Evolutionary conservation across 2,113 vertebrate species (phyloP).

Genomic region (Microcebus griseorufus): DNA sequence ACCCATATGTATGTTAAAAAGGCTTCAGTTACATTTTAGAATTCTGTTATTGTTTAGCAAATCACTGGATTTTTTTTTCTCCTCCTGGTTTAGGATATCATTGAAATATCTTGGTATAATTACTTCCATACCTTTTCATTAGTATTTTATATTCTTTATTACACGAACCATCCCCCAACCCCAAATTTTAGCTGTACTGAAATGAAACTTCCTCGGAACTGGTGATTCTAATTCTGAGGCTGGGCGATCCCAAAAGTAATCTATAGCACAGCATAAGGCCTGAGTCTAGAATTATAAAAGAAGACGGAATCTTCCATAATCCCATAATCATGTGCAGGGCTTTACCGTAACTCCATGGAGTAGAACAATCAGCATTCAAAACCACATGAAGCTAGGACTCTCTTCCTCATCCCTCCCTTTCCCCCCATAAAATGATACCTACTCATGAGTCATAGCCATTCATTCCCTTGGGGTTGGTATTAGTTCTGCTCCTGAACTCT

Average conservation of each 20-base stretch:
- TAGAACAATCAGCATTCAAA: background rate
- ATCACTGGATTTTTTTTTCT: conserved; percentile 55
- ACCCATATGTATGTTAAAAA: background rate
- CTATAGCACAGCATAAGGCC: background rate
- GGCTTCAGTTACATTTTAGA: conserved; percentile 72
- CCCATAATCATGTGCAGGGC: background rate
- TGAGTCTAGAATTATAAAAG: conserved; percentile 16
- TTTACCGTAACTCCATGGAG: background rate
- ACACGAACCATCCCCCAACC: background rate
- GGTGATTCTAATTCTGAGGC: conserved; percentile 27
- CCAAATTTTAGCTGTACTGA: background rate
- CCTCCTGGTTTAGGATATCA: conserved; percentile 1
- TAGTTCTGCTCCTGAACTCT: background rate
- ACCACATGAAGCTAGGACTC: background rate
- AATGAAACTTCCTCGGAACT: conserved; percentile 19
- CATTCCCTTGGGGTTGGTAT: background rate
- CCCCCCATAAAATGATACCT: background rate
- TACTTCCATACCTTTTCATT: background rate
- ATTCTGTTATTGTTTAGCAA: conserved; percentile 53
- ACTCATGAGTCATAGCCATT: background rate
- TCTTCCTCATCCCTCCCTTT: background rate
- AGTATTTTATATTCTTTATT: conserved; percentile 12
- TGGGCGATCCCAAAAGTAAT: background rate
- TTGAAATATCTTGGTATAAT: conserved; percentile 63
- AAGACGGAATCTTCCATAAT: background rate